Conservation (phyloP, 1,140 invertebrate genomes). For the Bemisia tabaci region DNA sequence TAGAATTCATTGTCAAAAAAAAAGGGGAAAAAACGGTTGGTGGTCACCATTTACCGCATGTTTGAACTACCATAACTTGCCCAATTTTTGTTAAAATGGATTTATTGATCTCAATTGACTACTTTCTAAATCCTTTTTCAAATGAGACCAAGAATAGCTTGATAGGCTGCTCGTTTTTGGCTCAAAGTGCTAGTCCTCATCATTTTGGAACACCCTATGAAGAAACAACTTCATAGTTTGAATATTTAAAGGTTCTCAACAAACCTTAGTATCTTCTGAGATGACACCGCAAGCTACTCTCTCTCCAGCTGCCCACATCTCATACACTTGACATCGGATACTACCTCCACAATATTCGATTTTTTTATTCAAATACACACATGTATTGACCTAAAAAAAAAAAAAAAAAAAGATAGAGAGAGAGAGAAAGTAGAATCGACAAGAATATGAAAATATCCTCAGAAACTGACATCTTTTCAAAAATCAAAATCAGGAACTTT, state of each 20-base stretch:
- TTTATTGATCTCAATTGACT: too few species aligned
- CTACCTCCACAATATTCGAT: conserved; percentile 78
- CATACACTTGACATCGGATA: conserved; percentile 74
- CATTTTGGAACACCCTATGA: too few species aligned
- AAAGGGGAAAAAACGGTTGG: too few species aligned
- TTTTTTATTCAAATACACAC: conserved; percentile 91
- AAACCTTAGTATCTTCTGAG: conserved; percentile 80
- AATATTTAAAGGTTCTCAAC: not conserved
- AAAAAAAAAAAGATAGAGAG: conserved; percentile 14
- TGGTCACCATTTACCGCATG: too few species aligned
- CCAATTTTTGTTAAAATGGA: too few species aligned
- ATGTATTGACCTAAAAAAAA: conserved; percentile 62
- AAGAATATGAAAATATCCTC: not conserved
- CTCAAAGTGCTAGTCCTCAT: too few species aligned
- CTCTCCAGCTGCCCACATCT: conserved; percentile 95
- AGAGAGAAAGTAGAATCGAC: not conserved
- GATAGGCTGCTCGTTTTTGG: too few species aligned
- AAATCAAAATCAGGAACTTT: not conserved
- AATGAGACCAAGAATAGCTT: too few species aligned
- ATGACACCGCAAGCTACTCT: conserved; percentile 90
- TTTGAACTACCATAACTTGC: too few species aligned
- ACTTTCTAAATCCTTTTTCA: too few species aligned
- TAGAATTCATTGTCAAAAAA: too few species aligned
- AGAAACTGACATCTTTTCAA: not conserved
- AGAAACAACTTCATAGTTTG: too few species aligned